Percentiles rank a stretch among this genome's conserved stretches.
Evolutionary conservation across 2,888 invertebrate species (phyloP).

Genomic region (Nephrotoma guestfalica): DNA sequence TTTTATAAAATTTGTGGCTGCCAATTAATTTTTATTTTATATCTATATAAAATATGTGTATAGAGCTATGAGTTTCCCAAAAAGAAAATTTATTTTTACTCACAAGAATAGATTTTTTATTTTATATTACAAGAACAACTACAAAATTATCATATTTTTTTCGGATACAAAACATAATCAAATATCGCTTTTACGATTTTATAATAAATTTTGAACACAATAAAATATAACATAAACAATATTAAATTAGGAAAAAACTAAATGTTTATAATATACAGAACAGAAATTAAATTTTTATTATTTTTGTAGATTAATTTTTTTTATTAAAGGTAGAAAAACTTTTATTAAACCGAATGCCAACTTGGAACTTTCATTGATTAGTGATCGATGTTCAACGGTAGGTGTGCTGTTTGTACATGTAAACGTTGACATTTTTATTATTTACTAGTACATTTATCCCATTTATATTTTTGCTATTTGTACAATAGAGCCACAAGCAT

Average conservation of each 20-base stretch:
- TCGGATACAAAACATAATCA: background rate
- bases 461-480: no score
- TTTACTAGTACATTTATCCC: background rate
- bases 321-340: background rate
- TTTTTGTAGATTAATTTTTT: background rate
- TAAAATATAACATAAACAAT: background rate
- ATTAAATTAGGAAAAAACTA: background rate
- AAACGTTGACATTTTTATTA: background rate
- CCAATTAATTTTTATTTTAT: background rate
- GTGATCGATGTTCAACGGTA: background rate
- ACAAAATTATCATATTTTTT: slow-evolving; percentile 1
- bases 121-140: background rate
- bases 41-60: background rate
- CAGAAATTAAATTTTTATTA: background rate
- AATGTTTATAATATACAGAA: background rate
- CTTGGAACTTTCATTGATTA: slow-evolving; percentile 17
- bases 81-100: background rate
- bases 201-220: background rate
- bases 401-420: background rate
- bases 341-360: slow-evolving; percentile 12
- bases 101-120: slow-evolving; percentile 1
- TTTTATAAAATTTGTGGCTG: background rate
- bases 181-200: background rate
- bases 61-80: background rate
- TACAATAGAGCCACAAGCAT: no score